Percentiles rank a stretch among this genome's conserved stretches.
These are phyloP conservation scores for Campoplex capitator DNA, from an alignment of 2,888 invertebrate species.

Conservation along the genomic window DNA sequence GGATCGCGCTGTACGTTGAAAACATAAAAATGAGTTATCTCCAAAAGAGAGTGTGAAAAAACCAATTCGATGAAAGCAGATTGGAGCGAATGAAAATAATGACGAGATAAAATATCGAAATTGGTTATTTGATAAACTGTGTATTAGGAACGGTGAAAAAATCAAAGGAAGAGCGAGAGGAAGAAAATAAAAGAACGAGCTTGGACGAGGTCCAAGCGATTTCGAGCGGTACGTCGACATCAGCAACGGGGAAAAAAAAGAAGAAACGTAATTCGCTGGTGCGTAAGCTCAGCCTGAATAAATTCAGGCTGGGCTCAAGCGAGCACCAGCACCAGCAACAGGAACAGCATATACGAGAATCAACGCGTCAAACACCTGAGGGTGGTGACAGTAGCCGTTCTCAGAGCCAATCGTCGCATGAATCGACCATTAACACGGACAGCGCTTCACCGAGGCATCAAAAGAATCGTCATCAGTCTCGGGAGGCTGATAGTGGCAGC, in stretches of 20 bases:
- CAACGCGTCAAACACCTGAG: conserved; percentile 79
- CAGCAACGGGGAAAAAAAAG: conserved; percentile 76
- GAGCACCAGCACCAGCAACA: conserved; percentile 68
- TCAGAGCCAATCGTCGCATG: conserved; percentile 81
- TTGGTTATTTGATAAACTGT: neutral
- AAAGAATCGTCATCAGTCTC: conserved; percentile 36
- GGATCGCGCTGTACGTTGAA: too few species aligned
- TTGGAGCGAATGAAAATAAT: neutral
- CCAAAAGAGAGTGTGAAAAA: neutral
- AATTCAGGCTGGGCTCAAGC: conserved; percentile 77
- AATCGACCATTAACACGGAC: conserved; percentile 78
- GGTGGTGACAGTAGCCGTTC: conserved; percentile 81
- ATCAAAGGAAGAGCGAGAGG: conserved; percentile 41
- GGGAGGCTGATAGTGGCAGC: conserved; percentile 46
- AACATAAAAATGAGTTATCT: neutral
- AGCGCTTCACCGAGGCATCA: conserved; percentile 68
- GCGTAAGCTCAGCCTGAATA: conserved; percentile 80
- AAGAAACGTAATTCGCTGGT: conserved; percentile 78
- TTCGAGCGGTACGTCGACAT: conserved; percentile 43
- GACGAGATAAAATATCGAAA: neutral
- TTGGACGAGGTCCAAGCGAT: conserved; percentile 24
- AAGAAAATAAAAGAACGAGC: conserved; percentile 1
- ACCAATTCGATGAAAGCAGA: neutral
- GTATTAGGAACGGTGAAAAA: conserved; percentile 39
- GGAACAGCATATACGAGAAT: conserved; percentile 55